Base-by-base conservation (phyloP, 2,113 vertebrate genomes). In the Eudyptes chrysolophus region DNA sequence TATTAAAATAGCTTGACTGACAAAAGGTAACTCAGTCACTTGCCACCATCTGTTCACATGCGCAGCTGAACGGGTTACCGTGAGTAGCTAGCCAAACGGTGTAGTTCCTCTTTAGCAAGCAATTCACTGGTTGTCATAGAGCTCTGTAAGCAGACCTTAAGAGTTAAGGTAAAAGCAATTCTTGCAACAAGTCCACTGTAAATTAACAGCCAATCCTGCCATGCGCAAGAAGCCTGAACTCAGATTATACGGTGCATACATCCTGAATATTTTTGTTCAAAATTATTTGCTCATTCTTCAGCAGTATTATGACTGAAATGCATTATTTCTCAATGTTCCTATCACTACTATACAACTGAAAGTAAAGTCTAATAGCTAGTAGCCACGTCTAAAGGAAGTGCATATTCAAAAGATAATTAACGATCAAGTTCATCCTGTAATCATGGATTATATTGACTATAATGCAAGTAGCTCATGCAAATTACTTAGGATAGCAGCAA, bases 321-420 rank as follows among this genome's bases (percentile, higher is more conserved):
- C 87, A 6, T 54, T 90, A 72, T 94, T 92, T 61, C 80, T 79
- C 62, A 44, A 81, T 61, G 94, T 95, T 65, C 49, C 32, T 30
- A 97, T 97, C 98, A 98, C 98, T 98, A 97, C 95, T 95, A 95
- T 61, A 97, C 98, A 97, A 98, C 97, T 84, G 93, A 98, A 98
- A 98, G 98, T 97, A 98, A 98, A 96, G 98, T 98, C 98, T 97
- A 97, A 97, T 98, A 99, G 98, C 99, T 98, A 98, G 98, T 96
- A 98, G 98, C 98, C 99, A 98, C 96, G 98, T 98, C 98, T 98
- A 84, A 98, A 98, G 98, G 98, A 99, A 98, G 96, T 95, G 97
- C 87, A 96, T 97, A 98, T 98, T 98, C 97, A 98, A 99, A 98
- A 92, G 98, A 94, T 94, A 99, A 99, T 99, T 98, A 99, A 98